Evolutionary conservation across 1,140 invertebrate species (phyloP), one percentile per base, ranked within the genome.

Genomic region (Papilio helenus): DNA sequence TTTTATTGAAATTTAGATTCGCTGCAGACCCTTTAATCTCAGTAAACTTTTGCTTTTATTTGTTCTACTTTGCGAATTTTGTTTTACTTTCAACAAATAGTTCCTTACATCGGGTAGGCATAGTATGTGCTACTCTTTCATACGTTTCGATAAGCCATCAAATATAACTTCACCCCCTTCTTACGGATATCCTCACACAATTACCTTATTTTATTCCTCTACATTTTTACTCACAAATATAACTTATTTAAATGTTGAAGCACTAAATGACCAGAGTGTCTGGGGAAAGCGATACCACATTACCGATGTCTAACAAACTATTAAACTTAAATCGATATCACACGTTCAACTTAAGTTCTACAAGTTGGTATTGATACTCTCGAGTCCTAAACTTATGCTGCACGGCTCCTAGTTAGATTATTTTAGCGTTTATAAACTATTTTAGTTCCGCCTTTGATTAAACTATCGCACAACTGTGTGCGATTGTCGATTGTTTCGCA

Each of bases 1-100:
- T 68, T 16, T 68, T 68, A 61, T 26, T 61, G 10, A 61, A 61
- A 61, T 61, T 61, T 61, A 61, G 20, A 61, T 61, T 26, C 20
- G 8, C 10, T 26, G 3, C 1, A 61, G 46, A 46, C 44, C 10
- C 44, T 46, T 0, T 46, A 46, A 46, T 46, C 44, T 46, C 44
- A 46, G 44, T 14, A 46, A 46, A 46, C 14, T 9, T 44, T 14
- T 51, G 18, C 16, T 51, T 51, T 51, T 18, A 51, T 55, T 55
- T 55, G 16, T 49, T n/a, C n/a, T 16, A 49, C 49, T 51, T 55
- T 8, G n/a, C 9, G n/a, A n/a, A n/a, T n/a, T n/a, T n/a, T 7
- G 18, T n/a, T 51, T 46, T 46, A 14, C 10, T 46, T 46, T 46
- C 2, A 46, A 1, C 0, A 46, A 46, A 14, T 46, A 3, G 12